Evolutionary conservation across 2,888 invertebrate species (phyloP), one percentile per base, ranked within the genome.

Genomic region (Fragum sueziense): DNA sequence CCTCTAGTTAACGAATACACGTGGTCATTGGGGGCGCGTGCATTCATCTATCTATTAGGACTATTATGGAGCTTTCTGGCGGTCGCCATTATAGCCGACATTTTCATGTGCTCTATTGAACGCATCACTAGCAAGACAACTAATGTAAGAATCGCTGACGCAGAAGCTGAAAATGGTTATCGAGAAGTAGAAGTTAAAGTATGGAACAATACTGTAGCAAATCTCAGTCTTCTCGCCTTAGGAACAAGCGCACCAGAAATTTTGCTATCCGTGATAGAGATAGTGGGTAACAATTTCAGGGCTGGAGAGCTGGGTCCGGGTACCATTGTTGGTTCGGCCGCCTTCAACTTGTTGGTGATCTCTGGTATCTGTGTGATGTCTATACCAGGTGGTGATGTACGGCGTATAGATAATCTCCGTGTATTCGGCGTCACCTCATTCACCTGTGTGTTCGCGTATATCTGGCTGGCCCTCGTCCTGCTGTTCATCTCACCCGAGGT

Each of bases 91-190:
- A 93, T 95, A 34, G 95, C 95, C 4, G 95, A 95, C 85, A 93
- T 95, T 65, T 95, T 95, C 90, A 95, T 95, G 95, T 94, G 94
- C 79, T 90, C 95, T 71, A 95, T 95, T 79, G 95, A 95, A 88
- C 94, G 94, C 85, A 95, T 95, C 86, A 95, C 95, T 22, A 94
- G 94, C 84, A 94, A 94, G 88, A 94, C 94, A 1, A 90, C 93
- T 22, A 94, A 93, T 86, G 93, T 94, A 52, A 85, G 90, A 86
- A 84, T 91, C 59, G 84, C 92, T 37, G 91, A 90, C 70, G 73
- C 85, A 11, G 88, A 86, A 31, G 79, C 84, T 4, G 88, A 89
- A 27, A 85, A 73, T 17, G 92, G 91, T 17, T 89, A 90, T 82
- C 86, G 91, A 51, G 94, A 94, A 31, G 93, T 95, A 86, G 93